Evolutionary conservation across 2,888 invertebrate species (phyloP).

Genomic region (Drosophila glabriapex): DNA sequence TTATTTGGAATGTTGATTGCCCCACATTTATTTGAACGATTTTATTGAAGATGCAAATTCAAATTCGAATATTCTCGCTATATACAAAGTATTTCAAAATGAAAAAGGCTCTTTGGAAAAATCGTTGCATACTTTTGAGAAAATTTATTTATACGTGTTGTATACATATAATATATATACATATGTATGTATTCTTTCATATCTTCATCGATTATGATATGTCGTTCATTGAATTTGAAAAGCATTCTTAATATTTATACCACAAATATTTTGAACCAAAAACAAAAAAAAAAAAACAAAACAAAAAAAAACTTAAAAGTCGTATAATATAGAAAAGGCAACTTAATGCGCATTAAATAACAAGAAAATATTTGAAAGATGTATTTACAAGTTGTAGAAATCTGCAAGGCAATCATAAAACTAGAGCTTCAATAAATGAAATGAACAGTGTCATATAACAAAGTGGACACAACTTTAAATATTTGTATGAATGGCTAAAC

Average conservation of each 20-base stretch:
- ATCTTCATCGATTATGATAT: conserved; percentile 9
- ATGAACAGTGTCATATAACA: conserved; percentile 58
- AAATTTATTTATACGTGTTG: conserved; percentile 13
- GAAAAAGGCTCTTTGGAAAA: conserved; percentile 1
- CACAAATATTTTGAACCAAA: conserved; percentile 9
- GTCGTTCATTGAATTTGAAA: conserved; percentile 7
- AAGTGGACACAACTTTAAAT: conserved; percentile 82
- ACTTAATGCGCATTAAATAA: conserved; percentile 38
- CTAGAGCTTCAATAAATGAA: conserved; percentile 84
- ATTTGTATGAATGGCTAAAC: conserved; percentile 48
- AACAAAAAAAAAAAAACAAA: conserved; percentile 10
- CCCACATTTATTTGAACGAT: conserved; percentile 10
- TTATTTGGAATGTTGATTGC: conserved; percentile 19
- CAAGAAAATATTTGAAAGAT: conserved; percentile 57
- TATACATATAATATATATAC: conserved; percentile 8
- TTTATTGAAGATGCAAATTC: not conserved
- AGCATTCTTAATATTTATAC: conserved; percentile 4
- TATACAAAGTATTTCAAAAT: conserved; percentile 2
- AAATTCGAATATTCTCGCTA: conserved; percentile 3
- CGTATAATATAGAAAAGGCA: conserved; percentile 41
- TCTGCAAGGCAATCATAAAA: conserved; percentile 85
- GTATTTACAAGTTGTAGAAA: conserved; percentile 82
- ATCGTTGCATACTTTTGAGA: conserved; percentile 64
- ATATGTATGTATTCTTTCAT: conserved; percentile 18
- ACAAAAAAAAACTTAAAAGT: conserved; percentile 28